A percentile compares a stretch with the other conserved stretches of the same genome.
Conservation (phyloP, 2,113 vertebrate genomes). For the Cyprinodon variegatus region DNA sequence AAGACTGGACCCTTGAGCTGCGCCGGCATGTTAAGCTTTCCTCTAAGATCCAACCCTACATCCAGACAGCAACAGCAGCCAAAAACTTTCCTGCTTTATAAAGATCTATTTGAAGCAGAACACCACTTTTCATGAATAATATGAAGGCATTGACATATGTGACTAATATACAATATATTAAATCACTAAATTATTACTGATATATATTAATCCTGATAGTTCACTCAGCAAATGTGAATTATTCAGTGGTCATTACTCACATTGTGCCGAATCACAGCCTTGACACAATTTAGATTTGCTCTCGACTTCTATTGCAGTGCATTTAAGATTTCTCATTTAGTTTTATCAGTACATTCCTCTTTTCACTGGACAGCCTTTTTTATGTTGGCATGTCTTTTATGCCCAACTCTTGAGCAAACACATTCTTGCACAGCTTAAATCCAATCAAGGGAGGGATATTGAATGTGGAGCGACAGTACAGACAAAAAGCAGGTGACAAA, state of each 20-base stretch:
- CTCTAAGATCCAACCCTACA: too few relatives aligned
- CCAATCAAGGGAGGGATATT: neutral
- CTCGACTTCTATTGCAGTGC: constrained; percentile 4
- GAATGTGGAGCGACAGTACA: constrained; percentile 6
- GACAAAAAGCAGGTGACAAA: neutral
- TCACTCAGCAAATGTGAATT: constrained; percentile 57
- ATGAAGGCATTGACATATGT: constrained; percentile 43
- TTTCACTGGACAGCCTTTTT: constrained; percentile 16
- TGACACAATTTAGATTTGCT: constrained; percentile 14
- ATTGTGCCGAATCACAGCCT: constrained; percentile 60
- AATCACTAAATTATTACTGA: constrained; percentile 43
- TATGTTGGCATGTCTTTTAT: constrained; percentile 8
- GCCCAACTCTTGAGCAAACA: constrained; percentile 4
- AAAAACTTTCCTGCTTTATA: constrained; percentile 25
- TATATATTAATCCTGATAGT: constrained; percentile 56
- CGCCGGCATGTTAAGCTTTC: too few relatives aligned
- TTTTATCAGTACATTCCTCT: constrained; percentile 8
- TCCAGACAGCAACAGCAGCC: neutral
- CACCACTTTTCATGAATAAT: constrained; percentile 44
- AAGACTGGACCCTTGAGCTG: too few relatives aligned
- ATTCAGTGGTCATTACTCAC: constrained; percentile 62
- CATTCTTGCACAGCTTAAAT: neutral
- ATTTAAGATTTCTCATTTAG: constrained; percentile 17
- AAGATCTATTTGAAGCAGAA: constrained; percentile 22
- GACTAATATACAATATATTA: constrained; percentile 57